Percentiles rank a stretch among this genome's conserved stretches.
Evolutionary conservation across 1,140 invertebrate species (phyloP).

Genomic region (Nephotettix cincticeps): DNA sequence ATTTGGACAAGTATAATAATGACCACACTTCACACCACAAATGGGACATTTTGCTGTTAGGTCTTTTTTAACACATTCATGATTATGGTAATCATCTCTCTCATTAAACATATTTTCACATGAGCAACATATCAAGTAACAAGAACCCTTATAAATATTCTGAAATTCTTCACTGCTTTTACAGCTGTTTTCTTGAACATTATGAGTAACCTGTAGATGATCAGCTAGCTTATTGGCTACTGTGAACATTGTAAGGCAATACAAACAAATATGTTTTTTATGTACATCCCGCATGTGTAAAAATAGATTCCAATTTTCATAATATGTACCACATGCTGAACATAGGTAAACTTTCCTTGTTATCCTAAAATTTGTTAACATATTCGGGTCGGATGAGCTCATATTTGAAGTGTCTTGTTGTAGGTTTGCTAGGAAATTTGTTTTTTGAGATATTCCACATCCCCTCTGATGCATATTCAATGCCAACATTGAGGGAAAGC

Average conservation of each 20-base stretch:
- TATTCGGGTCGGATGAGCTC: constrained; percentile 32
- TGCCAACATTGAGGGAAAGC: constrained; percentile 56
- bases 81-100: constrained; percentile 68
- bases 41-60: constrained; percentile 44
- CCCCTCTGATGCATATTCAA: constrained; percentile 61
- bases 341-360: constrained; percentile 74
- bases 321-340: constrained; percentile 73
- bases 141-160: constrained; percentile 61
- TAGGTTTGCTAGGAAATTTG: constrained; percentile 31
- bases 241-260: constrained; percentile 75
- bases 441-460: constrained; percentile 52
- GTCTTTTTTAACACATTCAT: constrained; percentile 55
- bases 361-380: constrained; percentile 58
- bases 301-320: constrained; percentile 81
- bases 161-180: constrained; percentile 62
- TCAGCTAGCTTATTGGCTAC: constrained; percentile 71
- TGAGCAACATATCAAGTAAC: constrained; percentile 73
- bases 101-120: constrained; percentile 73
- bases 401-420: not conserved
- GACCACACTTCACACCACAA: constrained; percentile 44
- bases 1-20: constrained; percentile 45
- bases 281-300: constrained; percentile 77
- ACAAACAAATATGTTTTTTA: constrained; percentile 72
- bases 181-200: constrained; percentile 64
- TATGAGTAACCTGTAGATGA: constrained; percentile 73